Evolutionary conservation across 2,888 invertebrate species (phyloP).

Genomic region (Tenthredo notha): DNA sequence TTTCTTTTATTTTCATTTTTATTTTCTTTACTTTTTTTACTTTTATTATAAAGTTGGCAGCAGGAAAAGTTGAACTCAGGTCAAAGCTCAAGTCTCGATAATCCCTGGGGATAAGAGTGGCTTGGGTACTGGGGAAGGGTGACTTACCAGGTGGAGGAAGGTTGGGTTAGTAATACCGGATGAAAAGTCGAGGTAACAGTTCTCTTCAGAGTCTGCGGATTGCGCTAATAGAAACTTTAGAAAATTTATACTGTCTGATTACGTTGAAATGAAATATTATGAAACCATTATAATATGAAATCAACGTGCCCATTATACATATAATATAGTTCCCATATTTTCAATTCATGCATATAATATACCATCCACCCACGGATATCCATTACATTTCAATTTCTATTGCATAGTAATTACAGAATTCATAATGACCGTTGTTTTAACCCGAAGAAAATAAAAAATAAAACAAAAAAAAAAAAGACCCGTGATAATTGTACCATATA

Average conservation of each 20-base stretch:
- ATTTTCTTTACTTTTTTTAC: not conserved
- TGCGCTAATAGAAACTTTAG: constrained; percentile 62
- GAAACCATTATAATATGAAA: not conserved
- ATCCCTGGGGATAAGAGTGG: constrained; percentile 60
- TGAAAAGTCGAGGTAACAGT: constrained; percentile 62
- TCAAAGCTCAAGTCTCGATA: constrained; percentile 66
- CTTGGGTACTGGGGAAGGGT: constrained; percentile 52
- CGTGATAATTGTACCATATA: not conserved
- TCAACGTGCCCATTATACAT: not conserved
- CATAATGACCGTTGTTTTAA: not conserved
- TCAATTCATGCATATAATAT: not conserved
- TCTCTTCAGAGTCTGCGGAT: constrained; percentile 59
- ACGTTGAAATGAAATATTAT: constrained; percentile 10
- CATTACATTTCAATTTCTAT: not conserved
- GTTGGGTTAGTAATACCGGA: constrained; percentile 55
- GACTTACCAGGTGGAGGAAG: constrained; percentile 2
- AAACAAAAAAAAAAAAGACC: not conserved
- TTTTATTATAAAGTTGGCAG: constrained; percentile 39
- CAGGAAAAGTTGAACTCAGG: constrained; percentile 55
- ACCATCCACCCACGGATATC: not conserved
- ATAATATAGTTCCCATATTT: not conserved
- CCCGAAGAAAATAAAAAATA: not conserved
- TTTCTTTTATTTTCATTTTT: not conserved
- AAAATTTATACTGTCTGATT: constrained; percentile 54
- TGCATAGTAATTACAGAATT: not conserved